Base-by-base conservation (phyloP, 2,113 vertebrate species). In the Aphelocoma coerulescens region DNA sequence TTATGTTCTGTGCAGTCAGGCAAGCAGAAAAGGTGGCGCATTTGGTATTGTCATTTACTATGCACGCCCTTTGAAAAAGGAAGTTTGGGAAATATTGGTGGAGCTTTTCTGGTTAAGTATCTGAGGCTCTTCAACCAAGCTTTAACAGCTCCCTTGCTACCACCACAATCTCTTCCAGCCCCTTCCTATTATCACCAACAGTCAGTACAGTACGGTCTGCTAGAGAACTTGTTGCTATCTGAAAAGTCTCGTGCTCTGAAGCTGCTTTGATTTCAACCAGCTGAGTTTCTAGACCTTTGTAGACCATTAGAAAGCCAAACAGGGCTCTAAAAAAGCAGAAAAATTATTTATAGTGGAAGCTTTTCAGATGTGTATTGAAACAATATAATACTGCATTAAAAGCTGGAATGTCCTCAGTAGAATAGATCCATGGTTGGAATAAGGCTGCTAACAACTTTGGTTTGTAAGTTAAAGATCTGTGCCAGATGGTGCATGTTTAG, bases 361-460 rank as follows among this genome's bases (percentile, higher is more conserved):
- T 77, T 90, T 74, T 84, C 20, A 51, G 35, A 68, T 71, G 13
- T 54, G 18, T 44, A 10, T 44, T 80, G 69, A 37, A 93, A 65
- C 23, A 61, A 27, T 61, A 41, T 52, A 68, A 39, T 48, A 28
- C 13, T 65, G 37, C 5, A 3, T 67, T 89, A 43, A 41, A 65
- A 85, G 76, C n/a, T 92, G 49, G 54, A 81, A 68, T 65, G 72
- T 35, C 44, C 90, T 95, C 63, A 27, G 92, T 95, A 81, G 76
- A 86, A 58, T 41, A 94, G 68, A 69, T 61, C 41, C 39, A 15
- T 74, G 72, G 63, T 51, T 93, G 63, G 71, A 94, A 88, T 90
- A 82, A 80, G 75, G 59, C 85, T 90, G 75, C 79, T 92, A 77
- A 90, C 75, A 94, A 46, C 57, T 85, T 74, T 17, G 48, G 52